Evolutionary conservation across 2,888 invertebrate species (phyloP).

Genomic region (Nomada lathburiana): DNA sequence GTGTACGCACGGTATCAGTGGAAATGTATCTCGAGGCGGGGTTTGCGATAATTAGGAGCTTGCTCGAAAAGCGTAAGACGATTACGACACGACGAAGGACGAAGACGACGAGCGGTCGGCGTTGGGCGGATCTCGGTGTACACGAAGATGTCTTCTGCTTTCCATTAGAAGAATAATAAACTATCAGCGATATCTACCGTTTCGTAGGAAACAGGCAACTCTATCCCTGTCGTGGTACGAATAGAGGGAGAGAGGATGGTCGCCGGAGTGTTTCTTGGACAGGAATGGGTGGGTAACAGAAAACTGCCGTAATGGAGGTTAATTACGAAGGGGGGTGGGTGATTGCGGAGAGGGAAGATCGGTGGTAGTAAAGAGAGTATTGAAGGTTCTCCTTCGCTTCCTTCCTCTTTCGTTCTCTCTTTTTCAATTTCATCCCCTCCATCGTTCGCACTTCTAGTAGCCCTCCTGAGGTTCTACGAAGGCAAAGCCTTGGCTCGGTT

Average conservation of each 20-base stretch:
- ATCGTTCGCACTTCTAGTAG: conserved; percentile 38
- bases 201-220: conserved; percentile 66
- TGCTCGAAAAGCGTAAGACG: conserved; percentile 58
- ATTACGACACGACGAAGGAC: conserved; percentile 47
- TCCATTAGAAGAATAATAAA: conserved; percentile 72
- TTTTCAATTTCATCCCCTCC: conserved; percentile 34
- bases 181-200: conserved; percentile 67
- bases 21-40: conserved; percentile 48
- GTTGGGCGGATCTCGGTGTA: not conserved
- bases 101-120: conserved; percentile 9
- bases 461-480: conserved; percentile 51
- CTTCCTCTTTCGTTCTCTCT: conserved; percentile 26
- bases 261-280: conserved; percentile 15
- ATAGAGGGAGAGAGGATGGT: conserved; percentile 4
- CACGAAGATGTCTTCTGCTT: conserved; percentile 50
- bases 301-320: conserved; percentile 77
- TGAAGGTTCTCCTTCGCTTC: conserved; percentile 45
- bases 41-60: conserved; percentile 66
- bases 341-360: conserved; percentile 65
- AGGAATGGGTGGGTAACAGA: conserved; percentile 59
- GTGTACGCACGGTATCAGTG: conserved; percentile 37
- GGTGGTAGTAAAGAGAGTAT: conserved; percentile 56
- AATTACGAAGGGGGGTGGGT: conserved; percentile 70
- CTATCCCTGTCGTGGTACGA: conserved; percentile 41
- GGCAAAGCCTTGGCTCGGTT: conserved; percentile 63